phyloP scores from a whole-genome alignment of 30 jellyfish, hydroid and myxozoan species.

The Cassiopea xamachana region DNA sequence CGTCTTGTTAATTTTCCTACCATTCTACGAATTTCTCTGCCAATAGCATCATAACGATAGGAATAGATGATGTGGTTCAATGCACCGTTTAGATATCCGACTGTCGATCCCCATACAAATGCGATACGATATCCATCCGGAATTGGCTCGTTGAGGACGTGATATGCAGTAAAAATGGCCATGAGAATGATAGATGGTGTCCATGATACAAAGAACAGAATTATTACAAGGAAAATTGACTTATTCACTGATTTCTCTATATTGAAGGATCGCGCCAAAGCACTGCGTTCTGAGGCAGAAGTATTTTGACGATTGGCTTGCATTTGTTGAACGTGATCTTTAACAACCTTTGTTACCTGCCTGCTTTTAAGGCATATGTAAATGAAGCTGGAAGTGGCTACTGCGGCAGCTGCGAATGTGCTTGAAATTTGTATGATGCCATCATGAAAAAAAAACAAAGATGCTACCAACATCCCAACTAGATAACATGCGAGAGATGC shows the following conservation, averaged over 20 bases:
- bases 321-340: slow-evolving; percentile 30
- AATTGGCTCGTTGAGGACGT: background rate
- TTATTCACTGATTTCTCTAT: slow-evolving; percentile 41
- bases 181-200: slow-evolving; percentile 60
- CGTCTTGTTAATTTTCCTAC: background rate
- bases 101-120: slow-evolving; percentile 46
- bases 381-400: slow-evolving; percentile 51
- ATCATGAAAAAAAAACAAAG: no score
- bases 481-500: background rate
- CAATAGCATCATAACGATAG: slow-evolving; percentile 56
- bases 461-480: slow-evolving; percentile 41
- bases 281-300: background rate
- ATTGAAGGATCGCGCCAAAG: background rate
- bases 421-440: slow-evolving; percentile 10
- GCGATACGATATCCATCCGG: slow-evolving; percentile 39
- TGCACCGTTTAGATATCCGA: slow-evolving; percentile 70
- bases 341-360: slow-evolving; percentile 5
- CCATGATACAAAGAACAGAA: slow-evolving; percentile 57
- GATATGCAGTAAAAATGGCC: slow-evolving; percentile 25
- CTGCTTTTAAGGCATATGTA: slow-evolving; percentile 36
- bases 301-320: background rate
- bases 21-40: slow-evolving; percentile 39
- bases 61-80: slow-evolving; percentile 68
- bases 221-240: slow-evolving; percentile 35
- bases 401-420: slow-evolving; percentile 14